Evolutionary conservation across 23 tunicate genomes (phyloP), one percentile per base, ranked within the genome.

Genomic region (Diplosoma virens): DNA sequence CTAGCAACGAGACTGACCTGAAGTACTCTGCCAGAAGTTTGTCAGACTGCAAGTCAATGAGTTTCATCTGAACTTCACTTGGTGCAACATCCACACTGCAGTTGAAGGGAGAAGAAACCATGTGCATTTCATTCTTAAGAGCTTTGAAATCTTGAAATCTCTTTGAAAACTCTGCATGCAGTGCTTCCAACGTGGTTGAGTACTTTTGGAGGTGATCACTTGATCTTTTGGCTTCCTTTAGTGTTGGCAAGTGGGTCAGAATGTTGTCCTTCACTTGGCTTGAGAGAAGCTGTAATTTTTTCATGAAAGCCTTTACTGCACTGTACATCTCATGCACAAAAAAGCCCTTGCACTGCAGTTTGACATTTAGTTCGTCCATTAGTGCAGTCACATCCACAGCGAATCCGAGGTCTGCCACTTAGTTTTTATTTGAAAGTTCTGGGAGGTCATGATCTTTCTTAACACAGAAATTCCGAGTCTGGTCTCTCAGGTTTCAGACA

Each of bases 401-500:
- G 28, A 65, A 25, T 65, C 28, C 71, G n/a, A 65, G 28, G 28
- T 65, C 71, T 25, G 37, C 7, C 35, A 65, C n/a, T 37, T 37
- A 65, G 24, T 25, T 30, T 7, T 65, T n/a, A 65, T n/a, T 6
- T 24, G 5, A 7, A 16, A 65, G 35, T 7, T 65, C 71, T 17
- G 37, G 37, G 28, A 65, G 25, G 35, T 65, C 37, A 25, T 65
- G 25, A 7, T 7, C 37, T 65, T 24, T 65, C 7, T 5, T 29
- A 25, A 25, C 37, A 65, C 35, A 65, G 28, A 24, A 65, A 41
- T 25, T n/a, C 7, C 36, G 37, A 45, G 18, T 71, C 30, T 71
- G 27, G 20, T 67, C 6, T 75, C 22, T 75, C 77, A 75, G 73
- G 77, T 26, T 9, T 34, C 80, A 75, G 77, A 75, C 73, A 63